A percentile compares a stretch with the other conserved stretches of the same genome.
Conservation (phyloP, 2,113 vertebrate genomes). For the Indicator indicator region DNA sequence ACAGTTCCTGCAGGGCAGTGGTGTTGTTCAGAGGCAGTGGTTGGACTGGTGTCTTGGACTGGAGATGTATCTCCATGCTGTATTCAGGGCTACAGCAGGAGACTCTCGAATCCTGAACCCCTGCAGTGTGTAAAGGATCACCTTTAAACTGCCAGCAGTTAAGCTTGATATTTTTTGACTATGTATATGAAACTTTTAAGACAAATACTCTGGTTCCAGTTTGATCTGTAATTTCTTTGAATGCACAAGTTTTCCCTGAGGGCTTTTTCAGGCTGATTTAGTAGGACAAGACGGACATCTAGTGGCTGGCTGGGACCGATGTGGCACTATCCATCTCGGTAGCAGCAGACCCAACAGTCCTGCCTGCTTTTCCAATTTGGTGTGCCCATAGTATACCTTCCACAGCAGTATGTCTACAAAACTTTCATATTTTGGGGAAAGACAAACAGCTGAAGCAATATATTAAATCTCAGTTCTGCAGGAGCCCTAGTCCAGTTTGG, state of each 20-base stretch:
- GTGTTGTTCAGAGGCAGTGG: accelerated
- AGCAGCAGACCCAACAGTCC: background rate
- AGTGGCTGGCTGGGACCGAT: background rate
- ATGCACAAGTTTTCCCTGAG: background rate
- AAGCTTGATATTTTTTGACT: background rate
- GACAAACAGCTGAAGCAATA: background rate
- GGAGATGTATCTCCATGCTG: background rate
- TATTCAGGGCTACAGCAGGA: background rate
- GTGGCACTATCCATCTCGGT: background rate
- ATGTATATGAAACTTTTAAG: background rate
- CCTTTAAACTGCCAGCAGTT: background rate
- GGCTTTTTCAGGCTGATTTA: background rate
- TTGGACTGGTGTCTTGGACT: background rate
- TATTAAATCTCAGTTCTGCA: background rate
- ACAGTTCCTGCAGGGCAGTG: background rate
- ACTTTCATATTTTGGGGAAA: background rate
- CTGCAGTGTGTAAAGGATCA: accelerated
- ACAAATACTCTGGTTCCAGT: background rate
- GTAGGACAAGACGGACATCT: constrained; percentile 46
- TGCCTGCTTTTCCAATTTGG: background rate
- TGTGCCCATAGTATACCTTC: background rate
- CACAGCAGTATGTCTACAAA: background rate
- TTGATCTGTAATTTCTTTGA: background rate
- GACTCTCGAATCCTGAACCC: background rate
- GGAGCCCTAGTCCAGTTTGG: background rate